Evolutionary conservation across 2,888 invertebrate genomes (phyloP), one percentile per base, ranked within the genome.

Genomic region (Rhyacophila evoluta): DNA sequence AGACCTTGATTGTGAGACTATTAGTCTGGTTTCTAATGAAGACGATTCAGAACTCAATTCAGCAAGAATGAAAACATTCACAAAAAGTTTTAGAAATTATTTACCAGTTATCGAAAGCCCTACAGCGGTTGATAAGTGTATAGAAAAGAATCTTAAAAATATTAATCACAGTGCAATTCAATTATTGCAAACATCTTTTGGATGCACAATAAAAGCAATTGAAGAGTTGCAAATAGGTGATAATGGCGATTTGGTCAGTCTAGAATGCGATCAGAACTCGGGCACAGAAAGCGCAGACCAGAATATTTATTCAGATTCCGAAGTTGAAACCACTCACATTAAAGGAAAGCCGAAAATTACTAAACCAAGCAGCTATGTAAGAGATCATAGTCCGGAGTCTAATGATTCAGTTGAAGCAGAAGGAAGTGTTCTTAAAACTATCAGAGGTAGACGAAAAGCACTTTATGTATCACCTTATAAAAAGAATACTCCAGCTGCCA

Each of bases 21-120:
- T 95, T 81, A 94, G 94, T 84, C 85, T 93, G 55, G 93, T 94
- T 0, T 93, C 94, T 74, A 93, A 93, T 83, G 94, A 94, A 79
- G 94, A 94, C 75, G 93, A 94, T 83, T 92, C 93, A 25, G 93
- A 94, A 84, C 88, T 91, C 25, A 91, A 91, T 85, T 89, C 91
- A 75, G 88, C 90, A 8, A 88, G 90, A 84, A 90, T 91, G 87
- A 89, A 90, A 86, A 91, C 92, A 0, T 92, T 91, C 85, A 91
- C 91, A 55, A 90, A 88, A 85, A 90, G 90, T 83, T 87, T 89
- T 83, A 87, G 88, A 72, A 89, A 89, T 82, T 89, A 89, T 78
- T 84, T 90, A 29, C 89, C 91, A 0, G 89, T 89, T 0, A 87
- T 88, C 28, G 89, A 89, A 80, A 88, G 88, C 80, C 88, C 89